Base-by-base conservation (phyloP, 2,888 invertebrate genomes). In the Thecocarcelia acutangulata region DNA sequence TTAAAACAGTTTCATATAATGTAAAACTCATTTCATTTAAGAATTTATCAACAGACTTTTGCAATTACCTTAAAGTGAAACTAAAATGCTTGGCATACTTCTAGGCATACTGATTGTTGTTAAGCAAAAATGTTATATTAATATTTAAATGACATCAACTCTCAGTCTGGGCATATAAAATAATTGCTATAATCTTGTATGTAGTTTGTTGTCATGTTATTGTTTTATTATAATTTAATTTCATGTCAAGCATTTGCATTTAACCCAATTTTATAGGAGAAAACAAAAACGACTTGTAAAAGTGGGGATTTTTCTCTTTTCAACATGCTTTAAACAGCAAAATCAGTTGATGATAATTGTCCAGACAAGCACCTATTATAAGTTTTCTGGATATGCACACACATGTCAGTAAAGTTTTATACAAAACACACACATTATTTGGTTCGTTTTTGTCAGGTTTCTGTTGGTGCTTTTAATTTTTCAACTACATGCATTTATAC, bases 221-320 rank as follows among this genome's bases (percentile, higher is more conserved):
- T 78, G 77, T 81, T 81, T 82, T 72, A 75, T 74, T 81, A 79
- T 83, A 84, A 85, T 84, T 83, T 83, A 82, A 84, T 84, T 84
- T 84, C 83, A 85, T 83, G 81, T 81, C 83, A 83, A 83, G 83
- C 72, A 76, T 84, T 83, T 83, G 81, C 80, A 84, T 84, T 85
- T 84, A 85, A 84, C 85, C 83, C 84, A 80, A 83, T 84, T 84
- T 85, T 82, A 73, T 76, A 70, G 44, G 50, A 48, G 11, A 44
- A 64, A 46, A 37, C 33, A 40, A 37, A 12, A 33, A 15, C 5
- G n/a, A 2, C 42, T 50, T 50, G 40, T 1, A 42, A n/a, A 24
- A 42, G 19, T 50, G 3, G 1, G 15, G 6, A 15, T 54, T 54
- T 54, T 54, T 54, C 19, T 11, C n/a, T 42, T 24, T 6, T 15